phyloP scores from a whole-genome alignment of 2,888 invertebrate species.

The Habrosyne pyritoides region DNA sequence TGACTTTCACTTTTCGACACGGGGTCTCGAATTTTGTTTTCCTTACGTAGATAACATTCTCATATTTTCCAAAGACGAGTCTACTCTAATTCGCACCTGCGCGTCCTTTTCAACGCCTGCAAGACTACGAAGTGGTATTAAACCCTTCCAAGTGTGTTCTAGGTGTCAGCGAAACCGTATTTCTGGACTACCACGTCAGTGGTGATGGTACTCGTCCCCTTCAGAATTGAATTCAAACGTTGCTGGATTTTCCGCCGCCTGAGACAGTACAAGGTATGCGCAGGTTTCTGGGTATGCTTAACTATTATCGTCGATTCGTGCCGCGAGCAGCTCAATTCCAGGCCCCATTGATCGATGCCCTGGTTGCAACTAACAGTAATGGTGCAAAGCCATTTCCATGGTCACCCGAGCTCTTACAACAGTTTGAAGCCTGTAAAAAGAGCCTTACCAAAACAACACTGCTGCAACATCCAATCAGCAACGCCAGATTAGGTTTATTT shows the following conservation, averaged over 20 bases:
- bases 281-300: neutral
- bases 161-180: neutral
- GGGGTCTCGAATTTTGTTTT: slow-evolving; percentile 43
- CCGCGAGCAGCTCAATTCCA: neutral
- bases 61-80: slow-evolving; percentile 19
- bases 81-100: slow-evolving; percentile 22
- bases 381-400: neutral
- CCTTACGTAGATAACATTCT: slow-evolving; percentile 48
- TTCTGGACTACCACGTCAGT: no score
- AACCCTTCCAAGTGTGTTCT: slow-evolving; percentile 17
- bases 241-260: neutral
- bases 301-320: neutral
- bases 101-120: slow-evolving; percentile 15
- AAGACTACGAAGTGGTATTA: slow-evolving; percentile 17
- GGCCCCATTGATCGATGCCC: neutral
- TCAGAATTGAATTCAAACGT: neutral
- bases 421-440: neutral
- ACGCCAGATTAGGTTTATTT: slow-evolving; percentile 8
- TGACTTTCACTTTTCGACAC: no score
- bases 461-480: neutral
- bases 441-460: neutral
- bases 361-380: neutral
- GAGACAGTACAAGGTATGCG: neutral
- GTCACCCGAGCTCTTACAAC: neutral
- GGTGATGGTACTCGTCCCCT: neutral